These are phyloP conservation scores for Harpalus rubripes DNA, from an alignment of 2,888 invertebrate genomes.

Conservation along the genomic window DNA sequence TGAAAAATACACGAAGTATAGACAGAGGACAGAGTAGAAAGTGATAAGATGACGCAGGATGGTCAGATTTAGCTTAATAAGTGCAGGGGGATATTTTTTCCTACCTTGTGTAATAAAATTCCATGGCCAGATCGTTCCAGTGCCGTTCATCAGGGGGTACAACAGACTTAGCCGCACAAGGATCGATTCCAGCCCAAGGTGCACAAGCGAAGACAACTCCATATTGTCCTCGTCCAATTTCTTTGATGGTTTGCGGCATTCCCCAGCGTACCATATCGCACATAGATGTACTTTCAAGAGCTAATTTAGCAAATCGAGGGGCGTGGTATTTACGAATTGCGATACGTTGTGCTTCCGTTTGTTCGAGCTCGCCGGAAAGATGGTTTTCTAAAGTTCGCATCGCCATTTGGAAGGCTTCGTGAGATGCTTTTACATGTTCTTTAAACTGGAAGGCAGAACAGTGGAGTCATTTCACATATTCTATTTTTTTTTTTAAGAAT, in stretches of 20 bases:
- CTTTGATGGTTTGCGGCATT: constrained; percentile 82
- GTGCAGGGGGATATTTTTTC: neutral
- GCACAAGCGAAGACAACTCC: constrained; percentile 92
- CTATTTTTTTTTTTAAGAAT: too few relatives aligned
- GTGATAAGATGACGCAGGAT: too few relatives aligned
- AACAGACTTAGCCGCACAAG: constrained; percentile 92
- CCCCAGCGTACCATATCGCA: constrained; percentile 89
- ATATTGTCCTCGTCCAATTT: constrained; percentile 91
- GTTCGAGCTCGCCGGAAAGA: constrained; percentile 85
- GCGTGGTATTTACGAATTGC: constrained; percentile 88
- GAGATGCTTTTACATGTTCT: constrained; percentile 87
- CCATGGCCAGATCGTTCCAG: constrained; percentile 94
- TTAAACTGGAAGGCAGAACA: constrained; percentile 81
- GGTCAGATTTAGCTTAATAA: too few relatives aligned
- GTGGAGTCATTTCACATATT: too few relatives aligned
- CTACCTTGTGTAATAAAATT: constrained; percentile 92
- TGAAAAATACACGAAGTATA: too few relatives aligned
- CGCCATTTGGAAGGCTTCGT: constrained; percentile 88
- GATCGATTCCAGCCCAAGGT: constrained; percentile 85
- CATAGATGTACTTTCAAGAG: constrained; percentile 90
- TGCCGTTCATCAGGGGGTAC: constrained; percentile 93
- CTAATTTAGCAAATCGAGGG: constrained; percentile 88
- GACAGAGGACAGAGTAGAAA: too few relatives aligned
- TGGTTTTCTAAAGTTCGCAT: constrained; percentile 85
- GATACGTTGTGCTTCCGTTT: constrained; percentile 89